Conservation (phyloP, 2,888 invertebrate genomes). For the Formica aserva region DNA sequence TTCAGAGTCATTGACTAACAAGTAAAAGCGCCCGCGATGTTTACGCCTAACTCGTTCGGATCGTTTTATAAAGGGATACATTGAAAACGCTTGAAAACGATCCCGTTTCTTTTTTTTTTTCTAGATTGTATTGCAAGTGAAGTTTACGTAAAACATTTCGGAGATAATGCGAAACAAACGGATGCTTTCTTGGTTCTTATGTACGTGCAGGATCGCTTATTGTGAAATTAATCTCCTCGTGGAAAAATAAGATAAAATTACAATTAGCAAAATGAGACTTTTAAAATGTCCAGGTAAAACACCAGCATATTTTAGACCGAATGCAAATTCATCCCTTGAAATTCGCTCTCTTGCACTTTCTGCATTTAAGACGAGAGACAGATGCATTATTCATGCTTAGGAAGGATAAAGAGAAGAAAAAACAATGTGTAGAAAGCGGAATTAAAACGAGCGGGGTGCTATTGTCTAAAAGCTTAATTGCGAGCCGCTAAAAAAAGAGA, state of each 20-base stretch:
- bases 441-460: not conserved
- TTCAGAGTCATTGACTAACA: conserved; percentile 68
- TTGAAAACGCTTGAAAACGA: not conserved
- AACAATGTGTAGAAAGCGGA: conserved; percentile 1
- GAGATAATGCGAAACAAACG: not conserved
- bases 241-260: not conserved
- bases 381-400: conserved; percentile 22
- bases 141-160: not conserved
- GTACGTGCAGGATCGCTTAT: not conserved
- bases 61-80: conserved; percentile 16
- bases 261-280: not conserved
- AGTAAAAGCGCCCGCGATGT: conserved; percentile 49
- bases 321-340: conserved; percentile 12
- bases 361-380: not conserved
- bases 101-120: not conserved
- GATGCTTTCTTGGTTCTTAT: not conserved
- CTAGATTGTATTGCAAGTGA: not conserved
- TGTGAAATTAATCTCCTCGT: not conserved
- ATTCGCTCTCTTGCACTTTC: conserved; percentile 9
- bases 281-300: not conserved
- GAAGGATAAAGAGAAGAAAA: not conserved
- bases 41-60: conserved; percentile 17
- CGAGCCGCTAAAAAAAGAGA: not conserved
- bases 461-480: not conserved
- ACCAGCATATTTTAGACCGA: conserved; percentile 25